Evolutionary conservation across 92 coral and sea anemone species (phyloP).

Genomic region (Meandrina meandrites): DNA sequence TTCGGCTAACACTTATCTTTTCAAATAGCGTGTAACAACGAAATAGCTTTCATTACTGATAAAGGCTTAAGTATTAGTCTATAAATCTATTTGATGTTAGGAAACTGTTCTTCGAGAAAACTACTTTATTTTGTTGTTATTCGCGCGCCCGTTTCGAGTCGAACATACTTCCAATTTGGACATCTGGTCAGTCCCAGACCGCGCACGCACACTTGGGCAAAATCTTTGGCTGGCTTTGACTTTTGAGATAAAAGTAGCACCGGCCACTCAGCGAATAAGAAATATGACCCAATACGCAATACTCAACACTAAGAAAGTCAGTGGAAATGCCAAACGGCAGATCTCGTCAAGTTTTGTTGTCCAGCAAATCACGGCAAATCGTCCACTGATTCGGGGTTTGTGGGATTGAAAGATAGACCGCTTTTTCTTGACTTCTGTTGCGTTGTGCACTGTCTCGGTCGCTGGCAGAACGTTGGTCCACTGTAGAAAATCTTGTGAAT

Average conservation of each 20-base stretch:
- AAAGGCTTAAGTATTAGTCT: too few species aligned
- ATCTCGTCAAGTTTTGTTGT: constrained; percentile 18
- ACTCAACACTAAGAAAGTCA: constrained; percentile 15
- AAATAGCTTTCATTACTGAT: too few species aligned
- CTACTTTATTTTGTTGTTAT: not conserved
- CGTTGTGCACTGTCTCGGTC: not conserved
- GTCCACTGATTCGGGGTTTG: not conserved
- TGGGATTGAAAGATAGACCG: not conserved
- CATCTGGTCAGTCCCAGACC: not conserved
- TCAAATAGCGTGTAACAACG: too few species aligned
- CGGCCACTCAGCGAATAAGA: not conserved
- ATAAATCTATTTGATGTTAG: not conserved
- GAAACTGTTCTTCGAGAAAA: not conserved
- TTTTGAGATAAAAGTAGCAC: not conserved
- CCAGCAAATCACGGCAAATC: constrained; percentile 16
- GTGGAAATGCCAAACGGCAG: constrained; percentile 27
- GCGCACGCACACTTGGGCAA: not conserved
- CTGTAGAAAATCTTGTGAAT: constrained; percentile 10
- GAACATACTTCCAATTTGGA: not conserved
- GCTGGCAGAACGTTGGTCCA: constrained; percentile 17
- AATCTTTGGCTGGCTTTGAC: not conserved
- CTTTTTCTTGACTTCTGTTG: not conserved
- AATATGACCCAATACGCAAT: constrained; percentile 23
- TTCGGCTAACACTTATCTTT: too few species aligned
- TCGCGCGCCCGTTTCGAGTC: not conserved